phyloP scores from a whole-genome alignment of 2,113 vertebrate genomes.

The Cichladusa arquata region DNA sequence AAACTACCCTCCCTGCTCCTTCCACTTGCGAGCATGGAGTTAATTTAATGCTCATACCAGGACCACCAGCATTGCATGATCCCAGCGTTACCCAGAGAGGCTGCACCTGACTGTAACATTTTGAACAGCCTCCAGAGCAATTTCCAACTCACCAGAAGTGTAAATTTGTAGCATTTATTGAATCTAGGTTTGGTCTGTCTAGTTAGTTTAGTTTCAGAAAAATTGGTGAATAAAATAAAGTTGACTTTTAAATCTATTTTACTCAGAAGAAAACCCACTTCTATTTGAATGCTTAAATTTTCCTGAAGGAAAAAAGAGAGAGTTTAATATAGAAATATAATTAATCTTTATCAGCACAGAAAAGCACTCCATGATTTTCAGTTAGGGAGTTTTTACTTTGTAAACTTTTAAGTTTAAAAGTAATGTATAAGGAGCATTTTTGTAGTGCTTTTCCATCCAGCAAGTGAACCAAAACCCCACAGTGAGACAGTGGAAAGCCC shows the following conservation, averaged over 20 bases:
- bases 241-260: neutral
- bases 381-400: neutral
- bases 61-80: neutral
- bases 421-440: neutral
- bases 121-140: neutral
- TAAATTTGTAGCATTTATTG: neutral
- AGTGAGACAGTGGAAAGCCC: neutral
- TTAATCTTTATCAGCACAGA: neutral
- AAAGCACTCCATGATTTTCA: neutral
- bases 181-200: neutral
- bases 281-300: neutral
- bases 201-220: neutral
- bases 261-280: neutral
- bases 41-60: neutral
- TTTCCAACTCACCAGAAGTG: neutral
- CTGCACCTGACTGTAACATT: neutral
- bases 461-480: neutral
- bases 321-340: neutral
- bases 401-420: neutral
- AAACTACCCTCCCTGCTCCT: neutral
- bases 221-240: neutral
- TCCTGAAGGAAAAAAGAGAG: neutral
- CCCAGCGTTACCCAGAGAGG: neutral
- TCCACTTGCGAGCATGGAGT: rapidly evolving
- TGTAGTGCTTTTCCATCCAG: neutral